Percentiles rank a stretch among this genome's conserved stretches.
These are phyloP conservation scores for Hoplodrina ambigua DNA, from an alignment of 2,888 invertebrate species.

Conservation along the genomic window DNA sequence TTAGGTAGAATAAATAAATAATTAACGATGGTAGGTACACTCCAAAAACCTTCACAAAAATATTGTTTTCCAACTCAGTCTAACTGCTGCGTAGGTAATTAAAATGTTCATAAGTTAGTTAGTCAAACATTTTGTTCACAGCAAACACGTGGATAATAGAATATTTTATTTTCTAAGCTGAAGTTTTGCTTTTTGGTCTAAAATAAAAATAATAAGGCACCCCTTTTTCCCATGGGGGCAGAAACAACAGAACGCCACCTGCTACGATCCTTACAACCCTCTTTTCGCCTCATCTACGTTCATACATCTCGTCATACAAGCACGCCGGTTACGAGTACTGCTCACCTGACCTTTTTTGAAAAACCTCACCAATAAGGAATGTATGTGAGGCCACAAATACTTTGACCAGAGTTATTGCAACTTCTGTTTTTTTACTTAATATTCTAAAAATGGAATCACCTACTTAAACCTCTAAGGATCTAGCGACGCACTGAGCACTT, in stretches of 20 bases:
- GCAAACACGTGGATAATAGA: not conserved
- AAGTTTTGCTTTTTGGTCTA: not conserved
- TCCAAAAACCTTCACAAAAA: not conserved
- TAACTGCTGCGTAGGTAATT: not conserved
- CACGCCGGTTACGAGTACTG: too few relatives aligned
- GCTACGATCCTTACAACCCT: too few relatives aligned
- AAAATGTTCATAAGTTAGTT: not conserved
- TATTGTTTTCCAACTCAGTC: not conserved
- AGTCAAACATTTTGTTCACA: not conserved
- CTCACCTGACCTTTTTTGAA: too few relatives aligned
- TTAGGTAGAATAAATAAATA: not conserved
- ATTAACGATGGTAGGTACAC: not conserved
- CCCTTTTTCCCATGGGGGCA: too few relatives aligned
- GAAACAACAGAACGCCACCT: too few relatives aligned
- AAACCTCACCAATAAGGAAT: too few relatives aligned
- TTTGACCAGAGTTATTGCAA: too few relatives aligned
- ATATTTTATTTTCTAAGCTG: too few relatives aligned
- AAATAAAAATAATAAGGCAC: not conserved
- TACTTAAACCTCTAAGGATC: slow-evolving; percentile 29
- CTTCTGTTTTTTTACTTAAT: too few relatives aligned
- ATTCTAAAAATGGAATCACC: not conserved
- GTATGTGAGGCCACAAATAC: too few relatives aligned
- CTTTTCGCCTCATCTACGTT: too few relatives aligned
- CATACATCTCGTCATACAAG: too few relatives aligned
- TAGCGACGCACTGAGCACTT: slow-evolving; percentile 61